These are phyloP conservation scores for Patagioenas fasciata DNA, from an alignment of 2,113 vertebrate genomes.

Conservation along the genomic window DNA sequence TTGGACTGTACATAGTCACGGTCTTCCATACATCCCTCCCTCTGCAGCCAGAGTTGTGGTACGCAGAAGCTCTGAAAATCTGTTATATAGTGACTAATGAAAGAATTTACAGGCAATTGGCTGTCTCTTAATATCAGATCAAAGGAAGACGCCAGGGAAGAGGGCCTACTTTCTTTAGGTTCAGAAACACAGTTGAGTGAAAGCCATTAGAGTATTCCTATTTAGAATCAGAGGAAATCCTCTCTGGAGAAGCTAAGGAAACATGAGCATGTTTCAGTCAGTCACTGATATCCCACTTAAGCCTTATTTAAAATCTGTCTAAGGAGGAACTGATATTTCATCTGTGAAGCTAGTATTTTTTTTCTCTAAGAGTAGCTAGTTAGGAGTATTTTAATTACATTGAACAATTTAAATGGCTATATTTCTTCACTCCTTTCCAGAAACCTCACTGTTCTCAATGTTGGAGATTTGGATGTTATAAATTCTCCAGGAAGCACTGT, in stretches of 20 bases:
- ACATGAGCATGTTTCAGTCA: not conserved
- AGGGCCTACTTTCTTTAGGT: not conserved
- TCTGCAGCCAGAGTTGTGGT: not conserved
- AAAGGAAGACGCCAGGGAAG: not conserved
- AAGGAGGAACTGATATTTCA: not conserved
- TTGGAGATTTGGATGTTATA: not conserved
- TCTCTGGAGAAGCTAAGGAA: constrained; percentile 24
- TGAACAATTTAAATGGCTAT: not conserved
- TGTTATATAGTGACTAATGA: not conserved
- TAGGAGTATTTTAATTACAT: constrained; percentile 27
- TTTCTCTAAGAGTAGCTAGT: constrained; percentile 5
- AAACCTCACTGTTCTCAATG: constrained; percentile 15
- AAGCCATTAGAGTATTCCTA: not conserved
- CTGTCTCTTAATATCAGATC: not conserved
- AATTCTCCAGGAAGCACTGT: not conserved
- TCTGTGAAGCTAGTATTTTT: not conserved
- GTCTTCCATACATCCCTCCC: not conserved
- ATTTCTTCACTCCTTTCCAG: constrained; percentile 11
- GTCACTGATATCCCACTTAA: constrained; percentile 19
- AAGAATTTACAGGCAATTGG: not conserved
- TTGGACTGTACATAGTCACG: not conserved
- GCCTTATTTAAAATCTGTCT: constrained; percentile 22
- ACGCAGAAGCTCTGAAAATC: not conserved
- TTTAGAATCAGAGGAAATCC: constrained; percentile 4
- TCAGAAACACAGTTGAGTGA: not conserved